These are phyloP conservation scores for honey bee (Apis mellifera) DNA, from an alignment of 1,140 invertebrate genomes.

Conservation along the genomic window DNA sequence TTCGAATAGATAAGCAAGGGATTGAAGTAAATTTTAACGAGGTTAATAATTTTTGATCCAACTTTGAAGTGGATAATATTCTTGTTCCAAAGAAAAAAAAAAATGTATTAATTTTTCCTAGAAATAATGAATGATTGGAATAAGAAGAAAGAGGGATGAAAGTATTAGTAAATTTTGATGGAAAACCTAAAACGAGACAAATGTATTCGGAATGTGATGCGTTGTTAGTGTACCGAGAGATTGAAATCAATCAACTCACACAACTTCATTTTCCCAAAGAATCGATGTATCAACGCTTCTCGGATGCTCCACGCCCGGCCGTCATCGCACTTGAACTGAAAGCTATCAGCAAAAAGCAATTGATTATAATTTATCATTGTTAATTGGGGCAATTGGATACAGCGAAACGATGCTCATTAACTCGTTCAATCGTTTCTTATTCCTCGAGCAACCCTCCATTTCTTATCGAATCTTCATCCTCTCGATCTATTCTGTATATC, in stretches of 20 bases:
- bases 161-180: neutral
- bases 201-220: neutral
- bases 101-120: too few relatives aligned
- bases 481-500: too few relatives aligned
- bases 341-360: neutral
- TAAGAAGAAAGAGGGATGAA: too few relatives aligned
- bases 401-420: neutral
- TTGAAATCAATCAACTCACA: neutral
- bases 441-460: too few relatives aligned
- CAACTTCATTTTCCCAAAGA: neutral
- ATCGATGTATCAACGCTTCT: neutral
- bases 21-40: too few relatives aligned
- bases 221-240: slow-evolving; percentile 1
- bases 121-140: too few relatives aligned
- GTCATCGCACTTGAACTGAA: neutral
- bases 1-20: too few relatives aligned
- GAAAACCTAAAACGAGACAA: neutral
- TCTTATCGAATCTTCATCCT: too few relatives aligned
- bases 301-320: neutral
- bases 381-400: neutral
- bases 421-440: neutral
- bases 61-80: too few relatives aligned
- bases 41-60: too few relatives aligned
- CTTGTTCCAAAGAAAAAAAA: too few relatives aligned
- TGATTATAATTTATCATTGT: neutral